Evolutionary conservation across 2,888 invertebrate genomes (phyloP), one percentile per base, ranked within the genome.

Genomic region (Rhagium mordax): DNA sequence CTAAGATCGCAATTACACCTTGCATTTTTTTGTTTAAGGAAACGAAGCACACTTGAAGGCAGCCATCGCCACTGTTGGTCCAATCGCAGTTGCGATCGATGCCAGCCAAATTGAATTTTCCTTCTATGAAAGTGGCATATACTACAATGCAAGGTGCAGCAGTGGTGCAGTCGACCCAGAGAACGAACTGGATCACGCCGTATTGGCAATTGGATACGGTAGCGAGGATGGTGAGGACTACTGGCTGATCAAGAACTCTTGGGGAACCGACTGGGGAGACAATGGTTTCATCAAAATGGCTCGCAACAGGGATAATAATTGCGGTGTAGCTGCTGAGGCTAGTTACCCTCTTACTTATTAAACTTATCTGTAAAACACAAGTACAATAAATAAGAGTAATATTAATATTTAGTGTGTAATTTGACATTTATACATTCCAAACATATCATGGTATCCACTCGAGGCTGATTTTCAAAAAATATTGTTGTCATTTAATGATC

Each of bases 131-230:
- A 29, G 27, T 18, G 73, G 70, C 13, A 21, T 70, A 2, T 70
- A 62, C 41, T 70, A 70, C 18, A 41, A 70, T 20, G 1, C 13
- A 16, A n/a, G 7, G 7, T 70, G 70, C 49, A 41, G 3, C 13
- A 29, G 96, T 88, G 66, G 68, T 79, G 82, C 90, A 0, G 84
- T 53, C 4, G 65, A 65, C 8, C 65, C 53, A 10, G 65, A 65
- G 6, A 33, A 89, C 47, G 87, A 90, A 75, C 89, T 96, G 51
- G 95, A 96, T 88, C 97, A 97, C 83, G 96, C 95, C 77, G 95
- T 93, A 29, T 86, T 95, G 80, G 91, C 91, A 74, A 93, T 95
- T 15, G 95, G 95, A 0, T 95, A 94, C 29, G 90, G 92, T 8
- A 91, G 91, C 79, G 90, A 91, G 79, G 74, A 87, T 7, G 90